Evolutionary conservation across 2,113 vertebrate species (phyloP).

Genomic region (Chaenogobius annularis): DNA sequence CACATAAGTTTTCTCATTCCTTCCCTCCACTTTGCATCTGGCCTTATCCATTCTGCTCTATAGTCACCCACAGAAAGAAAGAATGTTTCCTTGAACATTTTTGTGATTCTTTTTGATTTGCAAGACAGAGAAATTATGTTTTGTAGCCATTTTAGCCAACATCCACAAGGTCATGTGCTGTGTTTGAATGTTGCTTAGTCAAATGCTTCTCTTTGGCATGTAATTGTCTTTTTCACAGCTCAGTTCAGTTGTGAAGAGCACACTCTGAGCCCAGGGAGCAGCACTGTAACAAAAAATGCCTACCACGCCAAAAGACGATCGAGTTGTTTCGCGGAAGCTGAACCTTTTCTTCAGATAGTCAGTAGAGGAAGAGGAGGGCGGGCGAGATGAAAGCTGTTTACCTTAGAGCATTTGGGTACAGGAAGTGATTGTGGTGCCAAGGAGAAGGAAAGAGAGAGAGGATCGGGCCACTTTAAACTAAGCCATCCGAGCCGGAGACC

Average conservation of each 20-base stretch:
- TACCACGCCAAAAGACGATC: constrained; percentile 28
- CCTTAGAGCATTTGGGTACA: constrained; percentile 28
- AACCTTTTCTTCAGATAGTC: constrained; percentile 23
- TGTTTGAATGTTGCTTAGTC: constrained; percentile 8
- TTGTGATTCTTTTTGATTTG: too few species aligned
- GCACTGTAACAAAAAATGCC: constrained; percentile 23
- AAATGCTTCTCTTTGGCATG: constrained; percentile 23
- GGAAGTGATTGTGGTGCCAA: constrained; percentile 21
- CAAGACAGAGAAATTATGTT: neutral
- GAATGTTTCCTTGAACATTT: neutral
- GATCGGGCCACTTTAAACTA: constrained; percentile 17
- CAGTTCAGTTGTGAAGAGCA: constrained; percentile 17
- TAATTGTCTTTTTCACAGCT: constrained; percentile 11
- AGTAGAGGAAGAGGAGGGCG: constrained; percentile 28
- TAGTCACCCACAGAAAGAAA: neutral
- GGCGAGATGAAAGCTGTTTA: constrained; percentile 43
- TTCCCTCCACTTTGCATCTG: neutral
- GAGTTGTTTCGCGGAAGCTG: constrained; percentile 27
- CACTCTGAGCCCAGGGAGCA: constrained; percentile 9
- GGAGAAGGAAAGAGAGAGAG: constrained; percentile 9
- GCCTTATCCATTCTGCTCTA: neutral
- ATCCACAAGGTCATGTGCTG: constrained; percentile 4
- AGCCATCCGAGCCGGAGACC: constrained; percentile 29
- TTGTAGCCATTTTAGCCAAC: neutral
- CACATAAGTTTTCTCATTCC: too few species aligned